A percentile compares a stretch with the other conserved stretches of the same genome.
These are phyloP conservation scores for Melanostigma gelatinosum DNA, from an alignment of 2,113 vertebrate species.

Conservation along the genomic window DNA sequence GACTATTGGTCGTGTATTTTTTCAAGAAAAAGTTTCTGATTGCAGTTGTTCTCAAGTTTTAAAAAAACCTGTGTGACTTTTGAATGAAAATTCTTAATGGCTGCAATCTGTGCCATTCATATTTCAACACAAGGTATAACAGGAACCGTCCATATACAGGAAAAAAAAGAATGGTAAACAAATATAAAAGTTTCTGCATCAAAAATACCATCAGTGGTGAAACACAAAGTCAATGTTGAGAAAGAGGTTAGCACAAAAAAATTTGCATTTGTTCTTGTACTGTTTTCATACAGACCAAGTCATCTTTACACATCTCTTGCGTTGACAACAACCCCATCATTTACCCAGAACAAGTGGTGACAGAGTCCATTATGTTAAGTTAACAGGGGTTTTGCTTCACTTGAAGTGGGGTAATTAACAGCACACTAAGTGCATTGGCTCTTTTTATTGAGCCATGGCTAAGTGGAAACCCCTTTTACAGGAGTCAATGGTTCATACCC, in stretches of 20 bases:
- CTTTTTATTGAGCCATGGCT: slow-evolving; percentile 70
- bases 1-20: background rate
- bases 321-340: slow-evolving; percentile 30
- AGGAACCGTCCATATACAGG: background rate
- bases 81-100: background rate
- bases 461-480: slow-evolving; percentile 71
- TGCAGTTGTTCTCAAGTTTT: background rate
- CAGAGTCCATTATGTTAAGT: slow-evolving; percentile 70
- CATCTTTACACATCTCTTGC: slow-evolving; percentile 20
- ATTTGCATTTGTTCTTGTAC: background rate
- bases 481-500: slow-evolving; percentile 71
- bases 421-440: slow-evolving; percentile 64
- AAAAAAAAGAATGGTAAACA: background rate
- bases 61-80: background rate
- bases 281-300: slow-evolving; percentile 22
- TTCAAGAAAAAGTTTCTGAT: background rate
- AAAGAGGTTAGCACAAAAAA: background rate
- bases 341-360: slow-evolving; percentile 48
- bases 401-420: slow-evolving; percentile 73
- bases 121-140: background rate
- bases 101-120: background rate
- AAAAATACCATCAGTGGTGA: background rate
- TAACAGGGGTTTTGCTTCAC: slow-evolving; percentile 66
- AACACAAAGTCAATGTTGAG: background rate
- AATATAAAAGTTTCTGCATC: background rate